phyloP scores from a whole-genome alignment of 2,113 vertebrate species.

The Oreochromis spilurus region DNA sequence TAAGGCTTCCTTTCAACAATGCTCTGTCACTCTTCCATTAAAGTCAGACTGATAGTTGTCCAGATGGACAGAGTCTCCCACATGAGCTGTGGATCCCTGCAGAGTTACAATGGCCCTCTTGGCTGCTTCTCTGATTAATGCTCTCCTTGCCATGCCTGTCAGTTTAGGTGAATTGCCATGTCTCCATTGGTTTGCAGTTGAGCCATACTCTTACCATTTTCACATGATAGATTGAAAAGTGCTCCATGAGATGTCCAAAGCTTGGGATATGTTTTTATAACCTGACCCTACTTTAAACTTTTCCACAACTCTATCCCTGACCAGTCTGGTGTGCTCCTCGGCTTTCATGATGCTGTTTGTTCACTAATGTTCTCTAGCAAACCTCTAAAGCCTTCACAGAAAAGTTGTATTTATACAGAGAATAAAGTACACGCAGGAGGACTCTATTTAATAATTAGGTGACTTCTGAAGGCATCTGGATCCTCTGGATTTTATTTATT shows the following conservation, averaged over 20 bases:
- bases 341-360: background rate
- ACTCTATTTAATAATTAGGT: background rate
- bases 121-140: background rate
- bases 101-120: background rate
- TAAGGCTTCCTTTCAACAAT: background rate
- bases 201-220: background rate
- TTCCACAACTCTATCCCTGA: background rate
- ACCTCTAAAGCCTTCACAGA: background rate
- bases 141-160: background rate
- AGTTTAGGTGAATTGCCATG: background rate
- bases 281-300: background rate
- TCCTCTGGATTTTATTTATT: background rate
- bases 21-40: background rate
- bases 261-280: background rate
- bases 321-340: background rate
- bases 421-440: background rate
- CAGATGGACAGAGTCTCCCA: rapidly evolving
- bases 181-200: background rate
- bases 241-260: background rate
- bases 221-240: background rate
- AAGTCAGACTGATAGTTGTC: background rate
- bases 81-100: background rate
- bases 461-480: background rate
- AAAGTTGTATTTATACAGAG: background rate
- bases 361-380: background rate